These are phyloP conservation scores for Latrodectus geometricus DNA, from an alignment of 1,140 invertebrate species.

Conservation along the genomic window DNA sequence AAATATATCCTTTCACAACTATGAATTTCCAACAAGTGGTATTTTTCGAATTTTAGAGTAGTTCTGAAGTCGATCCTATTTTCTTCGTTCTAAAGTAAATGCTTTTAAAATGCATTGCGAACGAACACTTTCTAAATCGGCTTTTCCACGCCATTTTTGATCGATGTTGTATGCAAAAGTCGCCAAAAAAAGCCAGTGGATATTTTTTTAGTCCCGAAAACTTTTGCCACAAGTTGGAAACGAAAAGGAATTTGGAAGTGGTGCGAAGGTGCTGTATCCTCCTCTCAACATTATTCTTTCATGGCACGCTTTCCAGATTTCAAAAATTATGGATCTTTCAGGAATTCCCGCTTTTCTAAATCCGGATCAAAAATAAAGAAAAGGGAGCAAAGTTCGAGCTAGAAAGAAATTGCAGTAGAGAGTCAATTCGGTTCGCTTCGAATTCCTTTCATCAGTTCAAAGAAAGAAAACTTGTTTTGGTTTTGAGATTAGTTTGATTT, in stretches of 20 bases:
- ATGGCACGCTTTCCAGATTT: conserved; percentile 2
- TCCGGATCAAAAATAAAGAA: background rate
- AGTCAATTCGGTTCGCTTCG: too few relatives aligned
- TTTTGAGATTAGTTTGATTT: too few relatives aligned
- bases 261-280: background rate
- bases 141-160: conserved; percentile 36
- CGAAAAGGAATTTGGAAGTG: background rate
- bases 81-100: background rate
- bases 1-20: background rate
- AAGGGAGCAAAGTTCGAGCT: background rate
- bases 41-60: conserved; percentile 30
- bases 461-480: too few relatives aligned
- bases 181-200: background rate
- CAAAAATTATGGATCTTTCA: conserved; percentile 20
- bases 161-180: conserved; percentile 33
- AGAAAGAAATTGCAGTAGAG: too few relatives aligned
- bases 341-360: conserved; percentile 7
- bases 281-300: background rate
- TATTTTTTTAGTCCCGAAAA: background rate
- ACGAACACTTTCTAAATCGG: conserved; percentile 22
- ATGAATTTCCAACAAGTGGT: background rate
- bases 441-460: too few relatives aligned
- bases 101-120: conserved; percentile 19
- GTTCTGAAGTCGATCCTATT: background rate
- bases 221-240: conserved; percentile 11